These are phyloP conservation scores for Osmerus eperlanus DNA, from an alignment of 2,113 vertebrate genomes.

Conservation along the genomic window DNA sequence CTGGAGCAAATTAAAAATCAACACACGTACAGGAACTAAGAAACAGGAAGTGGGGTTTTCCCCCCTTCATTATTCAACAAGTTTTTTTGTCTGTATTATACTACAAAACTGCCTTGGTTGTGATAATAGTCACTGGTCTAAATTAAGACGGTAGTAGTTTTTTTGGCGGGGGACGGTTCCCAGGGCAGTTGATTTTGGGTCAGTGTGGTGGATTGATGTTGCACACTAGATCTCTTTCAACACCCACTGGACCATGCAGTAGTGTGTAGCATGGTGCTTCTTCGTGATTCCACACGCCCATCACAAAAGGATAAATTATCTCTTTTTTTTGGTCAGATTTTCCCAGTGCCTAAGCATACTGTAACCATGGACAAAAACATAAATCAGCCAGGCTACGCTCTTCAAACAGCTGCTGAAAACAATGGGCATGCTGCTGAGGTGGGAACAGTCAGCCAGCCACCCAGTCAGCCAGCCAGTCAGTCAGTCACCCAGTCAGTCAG, in stretches of 20 bases:
- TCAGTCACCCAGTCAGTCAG: too few relatives aligned
- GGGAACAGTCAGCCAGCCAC: constrained; percentile 13
- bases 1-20: too few relatives aligned
- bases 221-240: neutral
- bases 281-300: neutral
- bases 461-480: neutral
- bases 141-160: too few relatives aligned
- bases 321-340: neutral
- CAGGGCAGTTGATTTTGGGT: too few relatives aligned
- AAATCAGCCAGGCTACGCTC: constrained; percentile 3
- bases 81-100: too few relatives aligned
- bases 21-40: too few relatives aligned
- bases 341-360: constrained; percentile 2
- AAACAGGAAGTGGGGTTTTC: too few relatives aligned
- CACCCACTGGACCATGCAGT: neutral
- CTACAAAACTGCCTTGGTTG: too few relatives aligned
- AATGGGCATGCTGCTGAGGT: constrained; percentile 18
- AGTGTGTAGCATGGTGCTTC: neutral
- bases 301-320: neutral
- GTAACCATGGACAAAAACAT: constrained; percentile 32
- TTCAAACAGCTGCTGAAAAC: constrained; percentile 43
- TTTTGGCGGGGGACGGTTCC: too few relatives aligned
- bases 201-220: neutral
- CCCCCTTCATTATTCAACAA: too few relatives aligned
- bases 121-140: too few relatives aligned